Conservation (phyloP, 2,113 vertebrate species). For the Tursiops truncatus region DNA sequence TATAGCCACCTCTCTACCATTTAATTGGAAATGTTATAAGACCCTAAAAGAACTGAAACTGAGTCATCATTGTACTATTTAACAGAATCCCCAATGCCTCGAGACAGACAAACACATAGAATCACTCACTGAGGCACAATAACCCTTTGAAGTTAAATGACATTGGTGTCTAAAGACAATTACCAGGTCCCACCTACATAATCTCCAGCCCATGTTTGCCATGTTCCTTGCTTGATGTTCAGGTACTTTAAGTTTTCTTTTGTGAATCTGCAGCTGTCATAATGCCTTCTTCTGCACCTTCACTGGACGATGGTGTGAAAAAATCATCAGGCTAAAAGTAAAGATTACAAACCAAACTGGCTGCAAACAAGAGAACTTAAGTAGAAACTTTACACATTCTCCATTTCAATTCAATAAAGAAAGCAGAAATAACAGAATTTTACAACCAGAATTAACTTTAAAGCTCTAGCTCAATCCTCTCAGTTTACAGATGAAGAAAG, state of each 20-base stretch:
- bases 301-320: not conserved
- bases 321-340: not conserved
- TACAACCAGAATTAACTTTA: not conserved
- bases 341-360: not conserved
- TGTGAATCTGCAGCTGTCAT: not conserved
- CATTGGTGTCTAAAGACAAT: not conserved
- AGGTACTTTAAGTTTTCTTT: not conserved
- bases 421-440: constrained; percentile 14
- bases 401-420: not conserved
- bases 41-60: not conserved
- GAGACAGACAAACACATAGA: not conserved
- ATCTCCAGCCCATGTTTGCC: not conserved
- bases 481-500: constrained; percentile 14
- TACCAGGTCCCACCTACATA: not conserved
- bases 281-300: not conserved
- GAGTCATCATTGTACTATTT: not conserved
- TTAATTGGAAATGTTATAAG: constrained; percentile 13
- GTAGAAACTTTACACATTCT: not conserved
- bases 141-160: not conserved
- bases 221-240: not conserved
- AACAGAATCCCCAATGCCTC: not conserved
- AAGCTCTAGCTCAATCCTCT: not conserved
- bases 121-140: not conserved
- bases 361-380: not conserved
- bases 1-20: not conserved